Base-by-base conservation (phyloP, 2,888 invertebrate species). In the Tuberolachnus salignus region DNA sequence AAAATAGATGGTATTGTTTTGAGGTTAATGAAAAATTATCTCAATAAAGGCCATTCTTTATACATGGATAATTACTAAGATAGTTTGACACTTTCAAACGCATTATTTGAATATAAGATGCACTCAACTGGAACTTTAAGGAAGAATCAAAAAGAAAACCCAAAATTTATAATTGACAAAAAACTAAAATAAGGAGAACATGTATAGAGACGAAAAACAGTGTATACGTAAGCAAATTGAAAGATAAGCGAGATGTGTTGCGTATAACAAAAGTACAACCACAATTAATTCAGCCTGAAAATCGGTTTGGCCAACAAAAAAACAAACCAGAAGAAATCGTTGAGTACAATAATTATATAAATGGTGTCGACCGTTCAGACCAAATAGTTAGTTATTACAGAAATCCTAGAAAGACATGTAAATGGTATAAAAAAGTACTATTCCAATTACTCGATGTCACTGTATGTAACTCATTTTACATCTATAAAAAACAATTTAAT, bases 51-150 rank as follows among this genome's bases (percentile, higher is more conserved):
- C 1, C 61, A 74, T 26, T 21, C 34, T 21, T 1, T 81, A 13
- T 80, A 64, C 55, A 78, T 81, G 70, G 75, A 78, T 23, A 81
- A 81, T 46, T 78, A 59, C 46, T 81, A 72, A 23, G 72, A 80
- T 49, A 81, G 71, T 49, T 51, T 81, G 26, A 26, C 34, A 44
- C 51, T 81, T 34, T 64, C 64, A 23, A 71, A 61, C 64, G 8
- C 55, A 78, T 13, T 0, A 44, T 42, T n/a, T 4, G 49, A 59
- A 70, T 61, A 69, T 64, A 57, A 23, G 63, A 81, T 64, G 4
- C 10, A 44, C 44, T 49, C 57, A 23, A 66, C 71, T 4, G 81
- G 64, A 61, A 78, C 78, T 34, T 16, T 74, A 46, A n/a, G 26
- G 69, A 51, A n/a, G 51, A 80, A 80, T 46, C 1, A 46, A 19